Percentiles rank a stretch among this genome's conserved stretches.
These are phyloP conservation scores for Gallirallus australis DNA, from an alignment of 2,797 vertebrate genomes.

Conservation along the genomic window DNA sequence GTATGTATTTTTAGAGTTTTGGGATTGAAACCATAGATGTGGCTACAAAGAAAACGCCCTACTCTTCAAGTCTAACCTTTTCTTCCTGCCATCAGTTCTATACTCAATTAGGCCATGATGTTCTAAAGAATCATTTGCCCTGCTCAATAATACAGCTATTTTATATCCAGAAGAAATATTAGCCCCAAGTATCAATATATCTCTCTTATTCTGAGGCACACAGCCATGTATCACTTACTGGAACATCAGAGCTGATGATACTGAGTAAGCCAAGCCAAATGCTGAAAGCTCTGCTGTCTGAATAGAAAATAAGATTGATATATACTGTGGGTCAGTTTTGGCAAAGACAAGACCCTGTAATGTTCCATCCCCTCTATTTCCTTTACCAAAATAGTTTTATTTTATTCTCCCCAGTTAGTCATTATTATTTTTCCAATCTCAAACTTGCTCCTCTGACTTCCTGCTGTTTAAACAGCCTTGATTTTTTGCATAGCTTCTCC, in stretches of 20 bases:
- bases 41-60: neutral
- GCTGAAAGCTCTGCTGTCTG: slow-evolving; percentile 13
- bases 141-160: neutral
- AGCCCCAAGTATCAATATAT: neutral
- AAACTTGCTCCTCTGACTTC: neutral
- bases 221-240: neutral
- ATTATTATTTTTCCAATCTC: neutral
- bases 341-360: neutral
- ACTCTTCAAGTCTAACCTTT: neutral
- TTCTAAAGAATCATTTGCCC: neutral
- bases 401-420: neutral
- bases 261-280: slow-evolving; percentile 23
- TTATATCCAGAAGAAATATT: neutral
- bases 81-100: neutral
- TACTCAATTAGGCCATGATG: neutral
- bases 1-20: neutral
- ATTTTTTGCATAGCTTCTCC: slow-evolving; percentile 19
- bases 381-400: neutral
- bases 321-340: neutral
- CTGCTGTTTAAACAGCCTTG: neutral
- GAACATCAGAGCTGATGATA: slow-evolving; percentile 19
- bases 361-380: neutral
- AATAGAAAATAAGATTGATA: slow-evolving; percentile 1
- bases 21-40: neutral
- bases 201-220: neutral